Percentiles rank a stretch among this genome's conserved stretches.
These are phyloP conservation scores for Calliopum simillimum DNA, from an alignment of 2,888 invertebrate genomes.

Conservation along the genomic window DNA sequence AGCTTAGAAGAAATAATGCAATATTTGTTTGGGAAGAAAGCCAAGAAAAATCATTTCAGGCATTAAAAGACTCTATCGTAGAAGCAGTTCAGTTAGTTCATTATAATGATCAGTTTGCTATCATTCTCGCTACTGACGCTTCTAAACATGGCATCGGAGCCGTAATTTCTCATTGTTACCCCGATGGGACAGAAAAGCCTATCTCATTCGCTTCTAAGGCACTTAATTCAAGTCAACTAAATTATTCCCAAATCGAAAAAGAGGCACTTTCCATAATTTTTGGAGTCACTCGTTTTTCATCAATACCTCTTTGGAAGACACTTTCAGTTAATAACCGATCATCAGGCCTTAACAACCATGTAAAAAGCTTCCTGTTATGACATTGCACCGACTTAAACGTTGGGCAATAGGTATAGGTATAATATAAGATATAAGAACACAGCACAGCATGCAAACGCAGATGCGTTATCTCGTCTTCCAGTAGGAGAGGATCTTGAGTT, in stretches of 20 bases:
- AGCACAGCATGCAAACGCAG: constrained; percentile 40
- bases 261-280: too few species aligned
- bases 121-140: constrained; percentile 5
- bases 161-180: constrained; percentile 9
- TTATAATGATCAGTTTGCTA: constrained; percentile 1
- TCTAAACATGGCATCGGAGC: constrained; percentile 3
- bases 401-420: constrained; percentile 30
- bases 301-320: constrained; percentile 35
- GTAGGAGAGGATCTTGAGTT: constrained; percentile 37
- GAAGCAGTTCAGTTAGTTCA: background rate
- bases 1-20: background rate
- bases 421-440: constrained; percentile 39
- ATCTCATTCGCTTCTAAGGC: constrained; percentile 41
- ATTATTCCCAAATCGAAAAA: constrained; percentile 14
- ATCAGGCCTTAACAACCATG: constrained; percentile 34
- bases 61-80: background rate
- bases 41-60: background rate
- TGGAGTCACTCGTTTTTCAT: constrained; percentile 13
- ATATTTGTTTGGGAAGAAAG: background rate
- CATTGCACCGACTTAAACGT: too few species aligned
- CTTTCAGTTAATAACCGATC: constrained; percentile 37
- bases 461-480: constrained; percentile 45
- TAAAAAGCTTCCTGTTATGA: too few species aligned
- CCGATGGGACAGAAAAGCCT: constrained; percentile 36
- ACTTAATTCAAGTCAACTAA: constrained; percentile 35